These are phyloP conservation scores for Acheta domesticus DNA, from an alignment of 2,888 invertebrate genomes.

Conservation along the genomic window DNA sequence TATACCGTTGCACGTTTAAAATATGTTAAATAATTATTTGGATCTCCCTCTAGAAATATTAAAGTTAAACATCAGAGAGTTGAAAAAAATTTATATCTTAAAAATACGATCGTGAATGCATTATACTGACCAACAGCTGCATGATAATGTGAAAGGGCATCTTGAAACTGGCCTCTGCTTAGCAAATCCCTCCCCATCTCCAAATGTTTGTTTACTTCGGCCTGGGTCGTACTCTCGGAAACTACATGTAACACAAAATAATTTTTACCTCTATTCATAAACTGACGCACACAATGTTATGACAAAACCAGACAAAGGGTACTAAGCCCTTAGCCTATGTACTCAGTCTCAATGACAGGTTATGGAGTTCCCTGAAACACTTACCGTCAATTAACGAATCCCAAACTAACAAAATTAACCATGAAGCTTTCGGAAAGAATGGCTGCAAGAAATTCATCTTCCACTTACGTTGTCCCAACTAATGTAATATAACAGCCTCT, in stretches of 20 bases:
- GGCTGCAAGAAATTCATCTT: slow-evolving; percentile 54
- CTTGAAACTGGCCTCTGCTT: slow-evolving; percentile 87
- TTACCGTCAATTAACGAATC: slow-evolving; percentile 68
- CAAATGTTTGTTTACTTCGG: slow-evolving; percentile 88
- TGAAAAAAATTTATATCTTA: slow-evolving; percentile 95
- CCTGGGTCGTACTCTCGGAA: slow-evolving; percentile 64
- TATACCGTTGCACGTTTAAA: slow-evolving; percentile 95
- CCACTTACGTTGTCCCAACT: slow-evolving; percentile 23
- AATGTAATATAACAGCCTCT: slow-evolving; percentile 12
- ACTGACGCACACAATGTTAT: too few species aligned
- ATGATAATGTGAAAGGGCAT: slow-evolving; percentile 96
- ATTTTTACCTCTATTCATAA: background rate
- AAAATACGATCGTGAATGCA: slow-evolving; percentile 47
- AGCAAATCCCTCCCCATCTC: slow-evolving; percentile 90
- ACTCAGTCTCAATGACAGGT: slow-evolving; percentile 25
- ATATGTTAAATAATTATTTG: slow-evolving; percentile 90
- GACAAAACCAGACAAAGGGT: too few species aligned
- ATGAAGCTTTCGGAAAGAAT: slow-evolving; percentile 61
- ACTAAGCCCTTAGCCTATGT: too few species aligned
- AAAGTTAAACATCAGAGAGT: slow-evolving; percentile 92
- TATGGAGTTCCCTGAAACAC: slow-evolving; percentile 46
- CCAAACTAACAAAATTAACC: slow-evolving; percentile 62
- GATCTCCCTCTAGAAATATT: slow-evolving; percentile 77
- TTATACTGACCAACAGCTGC: slow-evolving; percentile 84
- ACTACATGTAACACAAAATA: slow-evolving; percentile 51